A percentile compares a stretch with the other conserved stretches of the same genome.
These are phyloP conservation scores for Mycalesis mineus DNA, from an alignment of 2,888 invertebrate species.

Conservation along the genomic window DNA sequence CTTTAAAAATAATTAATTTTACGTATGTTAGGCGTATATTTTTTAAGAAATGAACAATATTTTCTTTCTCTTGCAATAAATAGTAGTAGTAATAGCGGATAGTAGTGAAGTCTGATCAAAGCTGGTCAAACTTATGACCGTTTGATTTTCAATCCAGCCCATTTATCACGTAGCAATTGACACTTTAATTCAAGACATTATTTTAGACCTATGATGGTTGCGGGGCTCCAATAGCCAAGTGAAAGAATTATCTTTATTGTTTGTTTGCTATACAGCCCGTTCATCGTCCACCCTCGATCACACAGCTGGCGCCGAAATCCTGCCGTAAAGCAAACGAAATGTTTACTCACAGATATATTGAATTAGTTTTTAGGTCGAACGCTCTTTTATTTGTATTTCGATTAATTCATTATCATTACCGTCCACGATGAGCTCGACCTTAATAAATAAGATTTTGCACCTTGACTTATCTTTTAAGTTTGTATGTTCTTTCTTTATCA, in stretches of 20 bases:
- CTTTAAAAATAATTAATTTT: too few species aligned
- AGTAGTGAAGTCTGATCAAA: too few species aligned
- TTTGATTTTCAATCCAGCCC: too few species aligned
- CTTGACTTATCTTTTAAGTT: neutral
- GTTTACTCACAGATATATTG: constrained; percentile 43
- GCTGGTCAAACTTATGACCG: too few species aligned
- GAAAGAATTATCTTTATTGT: neutral
- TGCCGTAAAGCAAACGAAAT: constrained; percentile 49
- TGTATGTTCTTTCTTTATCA: constrained; percentile 7
- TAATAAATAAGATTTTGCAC: neutral
- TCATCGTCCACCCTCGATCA: constrained; percentile 38
- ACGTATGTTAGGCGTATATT: too few species aligned
- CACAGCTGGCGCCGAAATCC: constrained; percentile 55
- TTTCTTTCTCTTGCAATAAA: too few species aligned
- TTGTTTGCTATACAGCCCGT: constrained; percentile 10
- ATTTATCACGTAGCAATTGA: too few species aligned
- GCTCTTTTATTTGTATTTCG: constrained; percentile 31
- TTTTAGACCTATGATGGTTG: too few species aligned
- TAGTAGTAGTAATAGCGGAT: too few species aligned
- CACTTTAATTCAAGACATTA: too few species aligned
- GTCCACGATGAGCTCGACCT: neutral
- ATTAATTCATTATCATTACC: constrained; percentile 30
- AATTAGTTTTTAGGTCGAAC: constrained; percentile 32
- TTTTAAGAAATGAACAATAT: too few species aligned
- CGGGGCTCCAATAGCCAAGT: neutral